Percentiles rank a stretch among this genome's conserved stretches.
Conservation (phyloP, 2,113 vertebrate species). For the Dissostichus mawsoni region DNA sequence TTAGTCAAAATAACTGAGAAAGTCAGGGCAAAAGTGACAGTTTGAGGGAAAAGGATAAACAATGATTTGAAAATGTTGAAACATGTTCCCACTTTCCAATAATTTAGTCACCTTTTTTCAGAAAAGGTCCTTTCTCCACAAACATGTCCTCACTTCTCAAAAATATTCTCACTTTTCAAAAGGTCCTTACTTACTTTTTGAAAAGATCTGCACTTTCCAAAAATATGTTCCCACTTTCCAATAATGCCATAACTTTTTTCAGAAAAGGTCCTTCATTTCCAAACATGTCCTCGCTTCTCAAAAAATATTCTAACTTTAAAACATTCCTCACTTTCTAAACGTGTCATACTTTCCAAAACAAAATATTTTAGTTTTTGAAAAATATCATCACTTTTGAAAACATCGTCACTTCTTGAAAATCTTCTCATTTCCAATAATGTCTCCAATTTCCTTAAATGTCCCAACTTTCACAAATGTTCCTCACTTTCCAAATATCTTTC, state of each 20-base stretch:
- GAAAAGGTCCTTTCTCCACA: no score
- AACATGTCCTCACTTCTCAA: not conserved
- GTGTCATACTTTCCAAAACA: not conserved
- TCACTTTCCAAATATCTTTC: not conserved
- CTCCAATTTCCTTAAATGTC: no score
- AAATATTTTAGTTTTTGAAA: no score
- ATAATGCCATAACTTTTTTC: not conserved
- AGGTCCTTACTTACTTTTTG: not conserved
- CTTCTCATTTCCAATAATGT: no score
- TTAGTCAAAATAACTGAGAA: slow-evolving; percentile 10
- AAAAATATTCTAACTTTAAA: not conserved
- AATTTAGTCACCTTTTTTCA: not conserved
- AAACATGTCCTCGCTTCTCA: not conserved
- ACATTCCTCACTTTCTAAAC: not conserved
- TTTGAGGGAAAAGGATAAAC: not conserved
- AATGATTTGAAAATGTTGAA: not conserved
- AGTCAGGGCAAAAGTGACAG: not conserved
- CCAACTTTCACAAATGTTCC: not conserved
- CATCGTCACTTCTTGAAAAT: no score
- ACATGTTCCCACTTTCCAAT: not conserved
- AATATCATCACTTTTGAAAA: not conserved
- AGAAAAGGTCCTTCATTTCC: no score
- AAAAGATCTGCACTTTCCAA: not conserved
- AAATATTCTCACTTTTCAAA: not conserved
- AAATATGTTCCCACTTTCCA: not conserved